Evolutionary conservation across 2,797 vertebrate species (phyloP), one percentile per base, ranked within the genome.

Genomic region (Characodon lateralis): DNA sequence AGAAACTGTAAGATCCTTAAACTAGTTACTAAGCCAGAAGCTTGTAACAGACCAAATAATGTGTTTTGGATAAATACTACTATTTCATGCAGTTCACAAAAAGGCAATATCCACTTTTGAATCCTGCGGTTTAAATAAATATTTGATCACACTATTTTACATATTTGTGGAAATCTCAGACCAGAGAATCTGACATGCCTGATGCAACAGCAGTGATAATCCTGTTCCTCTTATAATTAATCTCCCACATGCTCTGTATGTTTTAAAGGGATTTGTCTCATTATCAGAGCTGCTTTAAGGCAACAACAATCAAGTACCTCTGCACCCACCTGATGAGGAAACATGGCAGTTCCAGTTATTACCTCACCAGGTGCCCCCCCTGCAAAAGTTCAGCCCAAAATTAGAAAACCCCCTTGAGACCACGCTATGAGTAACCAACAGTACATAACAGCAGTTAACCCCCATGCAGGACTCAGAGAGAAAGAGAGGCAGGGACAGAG

Each of bases 361-460:
- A 90, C 87, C 89, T 93, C 91, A 89, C 78, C 82, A 77, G 84
- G 83, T 80, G 16, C 78, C 82, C 84, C 86, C 35, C 35, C 35
- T 83, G 84, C 73, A 89, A 92, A 91, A 92, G 91, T 93, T 92
- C 88, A 91, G 71, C 76, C 86, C 69, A 78, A 91, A 92, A 94
- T 93, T 91, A 94, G 90, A 92, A 91, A 89, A 90, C 85, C 80
- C 90, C 87, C 82, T 82, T 70, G 85, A 88, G 91, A 92, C 88
- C 81, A 78, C 31, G 80, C 73, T 89, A 87, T 92, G 89, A 94
- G 89, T 93, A 91, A 92, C 91, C 89, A 90, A 89, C 88, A 83
- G 89, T 72, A 92, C 89, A 91, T 87, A 92, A 93, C 87, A 88
- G 90, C 91, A 89, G 90, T 94, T 94, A 93, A 92, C 93, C 90